A percentile compares a stretch with the other conserved stretches of the same genome.
These are phyloP conservation scores for Cosmia trapezina DNA, from an alignment of 2,888 invertebrate genomes.

Conservation along the genomic window DNA sequence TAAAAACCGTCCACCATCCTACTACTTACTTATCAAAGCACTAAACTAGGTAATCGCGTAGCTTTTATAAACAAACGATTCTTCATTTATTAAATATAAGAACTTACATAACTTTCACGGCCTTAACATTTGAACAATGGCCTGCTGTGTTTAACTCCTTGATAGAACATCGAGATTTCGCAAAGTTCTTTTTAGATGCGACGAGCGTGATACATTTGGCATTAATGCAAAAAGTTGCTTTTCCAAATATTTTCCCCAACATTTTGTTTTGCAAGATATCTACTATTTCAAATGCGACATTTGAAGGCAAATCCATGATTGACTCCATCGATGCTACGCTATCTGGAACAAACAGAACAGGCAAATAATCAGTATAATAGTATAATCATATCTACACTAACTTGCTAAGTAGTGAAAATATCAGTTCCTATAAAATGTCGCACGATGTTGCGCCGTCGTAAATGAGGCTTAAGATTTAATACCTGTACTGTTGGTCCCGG, in stretches of 20 bases:
- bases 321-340: conserved; percentile 83
- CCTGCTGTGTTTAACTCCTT: conserved; percentile 79
- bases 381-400: background rate
- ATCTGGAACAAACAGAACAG: conserved; percentile 75
- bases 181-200: conserved; percentile 80
- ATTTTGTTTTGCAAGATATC: conserved; percentile 85
- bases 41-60: conserved; percentile 42
- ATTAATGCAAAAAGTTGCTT: conserved; percentile 83
- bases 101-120: conserved; percentile 74
- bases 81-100: conserved; percentile 75
- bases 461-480: conserved; percentile 20
- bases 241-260: conserved; percentile 84
- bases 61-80: conserved; percentile 67
- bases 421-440: too few species aligned
- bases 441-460: too few species aligned
- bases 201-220: conserved; percentile 82
- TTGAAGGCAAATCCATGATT: conserved; percentile 85
- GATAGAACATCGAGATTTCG: conserved; percentile 79
- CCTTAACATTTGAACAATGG: conserved; percentile 81
- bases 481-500: conserved; percentile 81
- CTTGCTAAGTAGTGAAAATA: background rate
- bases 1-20: conserved; percentile 22
- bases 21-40: conserved; percentile 57
- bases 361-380: background rate
- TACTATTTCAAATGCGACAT: conserved; percentile 83